Conservation (phyloP, 2,113 vertebrate species). For the Microtus richardsoni region DNA sequence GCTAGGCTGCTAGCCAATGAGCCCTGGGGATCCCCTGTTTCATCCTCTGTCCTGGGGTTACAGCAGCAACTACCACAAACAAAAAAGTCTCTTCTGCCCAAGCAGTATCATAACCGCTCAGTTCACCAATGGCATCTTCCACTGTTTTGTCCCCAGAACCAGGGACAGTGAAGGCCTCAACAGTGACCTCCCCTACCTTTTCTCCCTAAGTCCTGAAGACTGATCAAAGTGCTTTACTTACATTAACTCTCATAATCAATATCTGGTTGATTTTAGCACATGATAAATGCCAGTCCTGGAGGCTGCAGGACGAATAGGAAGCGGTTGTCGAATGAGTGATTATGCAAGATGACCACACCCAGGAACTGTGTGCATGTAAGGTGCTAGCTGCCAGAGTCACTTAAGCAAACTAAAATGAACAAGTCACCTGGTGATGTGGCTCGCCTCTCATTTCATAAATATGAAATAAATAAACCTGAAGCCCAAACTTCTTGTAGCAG, state of each 20-base stretch:
- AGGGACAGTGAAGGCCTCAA: accelerated
- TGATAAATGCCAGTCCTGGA: neutral
- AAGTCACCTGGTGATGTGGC: no score
- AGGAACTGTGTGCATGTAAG: neutral
- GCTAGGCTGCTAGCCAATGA: neutral
- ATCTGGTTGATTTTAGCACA: neutral
- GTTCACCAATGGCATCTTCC: accelerated
- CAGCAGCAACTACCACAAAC: neutral
- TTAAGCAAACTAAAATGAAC: neutral
- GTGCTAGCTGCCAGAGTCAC: neutral
- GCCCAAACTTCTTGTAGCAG: no score
- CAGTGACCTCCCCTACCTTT: neutral
- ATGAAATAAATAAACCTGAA: neutral
- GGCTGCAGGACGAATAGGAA: neutral
- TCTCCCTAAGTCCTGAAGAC: neutral
- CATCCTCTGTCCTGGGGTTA: neutral
- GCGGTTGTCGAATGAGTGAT: neutral
- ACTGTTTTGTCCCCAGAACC: accelerated
- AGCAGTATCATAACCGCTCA: accelerated
- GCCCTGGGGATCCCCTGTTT: neutral
- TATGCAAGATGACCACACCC: neutral
- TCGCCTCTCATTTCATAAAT: neutral
- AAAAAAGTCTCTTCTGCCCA: neutral
- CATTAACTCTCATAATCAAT: neutral
- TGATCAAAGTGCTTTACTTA: neutral